phyloP scores from a whole-genome alignment of 2,113 vertebrate genomes.

The Talpa occidentalis region DNA sequence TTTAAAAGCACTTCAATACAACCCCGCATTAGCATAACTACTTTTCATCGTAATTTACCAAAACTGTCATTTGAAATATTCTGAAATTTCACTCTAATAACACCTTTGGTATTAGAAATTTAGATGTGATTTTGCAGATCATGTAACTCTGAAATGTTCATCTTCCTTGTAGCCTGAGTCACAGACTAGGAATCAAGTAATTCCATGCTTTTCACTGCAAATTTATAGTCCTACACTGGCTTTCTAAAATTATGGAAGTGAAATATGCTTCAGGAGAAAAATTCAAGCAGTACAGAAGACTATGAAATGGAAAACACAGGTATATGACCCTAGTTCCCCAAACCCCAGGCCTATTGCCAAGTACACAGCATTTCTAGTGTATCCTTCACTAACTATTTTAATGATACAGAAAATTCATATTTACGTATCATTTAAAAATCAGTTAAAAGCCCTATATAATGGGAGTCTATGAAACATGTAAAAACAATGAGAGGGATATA shows the following conservation, averaged over 20 bases:
- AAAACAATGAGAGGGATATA: not conserved
- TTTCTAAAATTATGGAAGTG: constrained; percentile 31
- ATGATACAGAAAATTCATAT: not conserved
- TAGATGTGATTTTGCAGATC: not conserved
- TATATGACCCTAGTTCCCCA: not conserved
- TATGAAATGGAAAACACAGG: not conserved
- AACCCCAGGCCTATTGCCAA: not conserved
- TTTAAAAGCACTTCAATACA: constrained; percentile 32
- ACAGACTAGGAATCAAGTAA: not conserved
- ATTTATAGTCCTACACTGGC: not conserved
- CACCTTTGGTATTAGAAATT: not conserved
- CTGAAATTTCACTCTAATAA: not conserved
- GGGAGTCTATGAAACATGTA: not conserved
- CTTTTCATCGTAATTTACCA: not conserved
- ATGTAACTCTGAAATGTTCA: not conserved
- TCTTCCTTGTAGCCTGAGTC: not conserved
- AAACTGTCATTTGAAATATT: not conserved
- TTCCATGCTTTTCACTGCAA: not conserved
- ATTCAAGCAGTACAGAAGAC: not conserved
- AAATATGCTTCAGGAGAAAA: constrained; percentile 31
- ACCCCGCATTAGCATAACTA: not conserved
- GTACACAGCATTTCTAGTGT: not conserved
- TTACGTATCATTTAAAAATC: not conserved
- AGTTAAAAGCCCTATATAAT: not conserved
- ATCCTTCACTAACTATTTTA: not conserved